A percentile compares a stretch with the other conserved stretches of the same genome.
Conservation (phyloP, 2,113 vertebrate genomes). For the Sphyrna mokarran region DNA sequence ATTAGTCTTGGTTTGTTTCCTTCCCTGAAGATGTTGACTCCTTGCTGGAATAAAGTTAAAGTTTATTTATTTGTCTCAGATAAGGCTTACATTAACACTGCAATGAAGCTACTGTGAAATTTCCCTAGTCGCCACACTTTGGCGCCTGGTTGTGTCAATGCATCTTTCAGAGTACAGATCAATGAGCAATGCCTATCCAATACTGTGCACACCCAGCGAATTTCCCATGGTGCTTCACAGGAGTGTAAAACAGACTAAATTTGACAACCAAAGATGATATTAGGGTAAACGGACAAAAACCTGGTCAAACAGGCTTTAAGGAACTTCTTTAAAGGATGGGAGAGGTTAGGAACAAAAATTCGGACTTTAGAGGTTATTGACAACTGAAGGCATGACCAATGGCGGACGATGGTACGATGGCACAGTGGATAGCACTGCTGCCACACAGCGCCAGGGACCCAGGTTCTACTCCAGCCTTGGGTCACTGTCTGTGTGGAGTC, state of each 20-base stretch:
- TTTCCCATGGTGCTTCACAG: not conserved
- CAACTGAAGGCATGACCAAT: not conserved
- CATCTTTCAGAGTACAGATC: no score
- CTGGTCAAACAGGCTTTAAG: not conserved
- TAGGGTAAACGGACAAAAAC: not conserved
- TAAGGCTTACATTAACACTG: no score
- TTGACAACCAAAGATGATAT: not conserved
- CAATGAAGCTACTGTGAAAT: no score
- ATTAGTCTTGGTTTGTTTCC: not conserved
- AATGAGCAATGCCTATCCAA: not conserved
- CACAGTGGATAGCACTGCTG: no score
- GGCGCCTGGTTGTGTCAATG: no score
- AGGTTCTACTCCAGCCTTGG: no score
- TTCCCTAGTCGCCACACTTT: no score
- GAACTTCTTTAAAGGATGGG: not conserved
- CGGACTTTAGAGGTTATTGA: not conserved
- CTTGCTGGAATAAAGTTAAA: not conserved
- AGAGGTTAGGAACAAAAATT: not conserved
- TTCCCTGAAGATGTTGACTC: not conserved
- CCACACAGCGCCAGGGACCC: no score
- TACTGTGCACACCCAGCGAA: not conserved
- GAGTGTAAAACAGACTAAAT: not conserved
- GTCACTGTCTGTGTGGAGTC: no score
- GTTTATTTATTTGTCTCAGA: no score
- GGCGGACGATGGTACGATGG: not conserved